Percentiles rank a stretch among this genome's conserved stretches.
phyloP scores from a whole-genome alignment of 2,888 invertebrate genomes.

The Netelia fuscicornis region DNA sequence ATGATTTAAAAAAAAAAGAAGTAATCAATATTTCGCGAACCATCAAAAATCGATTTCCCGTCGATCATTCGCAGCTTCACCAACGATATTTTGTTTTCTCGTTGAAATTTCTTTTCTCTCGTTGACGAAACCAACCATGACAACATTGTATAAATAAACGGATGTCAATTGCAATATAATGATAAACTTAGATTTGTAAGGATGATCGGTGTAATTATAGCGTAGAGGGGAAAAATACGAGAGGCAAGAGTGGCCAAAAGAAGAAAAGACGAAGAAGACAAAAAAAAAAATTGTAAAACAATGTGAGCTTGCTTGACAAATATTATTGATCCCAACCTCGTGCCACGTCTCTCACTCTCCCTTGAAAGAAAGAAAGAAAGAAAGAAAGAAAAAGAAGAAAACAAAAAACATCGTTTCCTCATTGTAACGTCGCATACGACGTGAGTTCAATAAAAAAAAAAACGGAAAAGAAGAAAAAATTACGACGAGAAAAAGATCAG shows the following conservation, averaged over 20 bases:
- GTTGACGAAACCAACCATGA: conserved; percentile 48
- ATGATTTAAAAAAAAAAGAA: conserved; percentile 7
- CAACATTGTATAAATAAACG: conserved; percentile 76
- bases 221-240: conserved; percentile 51
- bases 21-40: no score
- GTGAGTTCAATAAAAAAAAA: not conserved
- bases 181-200: conserved; percentile 72
- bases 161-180: conserved; percentile 80
- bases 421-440: not conserved
- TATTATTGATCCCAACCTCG: conserved; percentile 26
- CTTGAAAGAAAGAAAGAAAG: not conserved
- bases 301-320: conserved; percentile 25
- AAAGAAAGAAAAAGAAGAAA: not conserved
- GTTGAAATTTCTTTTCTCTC: conserved; percentile 29
- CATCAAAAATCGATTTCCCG: not conserved
- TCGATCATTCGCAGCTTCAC: not conserved
- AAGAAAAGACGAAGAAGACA: conserved; percentile 13
- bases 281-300: conserved; percentile 24
- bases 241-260: conserved; percentile 61
- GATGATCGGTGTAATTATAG: conserved; percentile 59
- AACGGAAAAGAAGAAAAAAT: conserved; percentile 8
- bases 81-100: conserved; percentile 7
- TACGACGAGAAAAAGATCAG: conserved; percentile 26
- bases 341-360: conserved; percentile 22
- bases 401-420: not conserved